Evolutionary conservation across 2,797 vertebrate species (phyloP).

Genomic region (Syngnathus acus): DNA sequence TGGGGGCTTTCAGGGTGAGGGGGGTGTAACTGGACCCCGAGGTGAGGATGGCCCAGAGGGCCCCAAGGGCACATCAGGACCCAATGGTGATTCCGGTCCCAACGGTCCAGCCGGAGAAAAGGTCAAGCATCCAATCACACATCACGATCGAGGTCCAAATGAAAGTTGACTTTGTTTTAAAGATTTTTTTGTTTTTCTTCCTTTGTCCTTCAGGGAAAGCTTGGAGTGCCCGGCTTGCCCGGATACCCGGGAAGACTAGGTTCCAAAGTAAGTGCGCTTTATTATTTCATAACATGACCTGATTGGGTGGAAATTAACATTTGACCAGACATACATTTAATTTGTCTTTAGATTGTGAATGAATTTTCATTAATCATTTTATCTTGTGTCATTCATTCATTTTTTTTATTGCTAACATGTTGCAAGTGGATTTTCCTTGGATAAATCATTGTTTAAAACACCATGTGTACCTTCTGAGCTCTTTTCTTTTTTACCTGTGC

Average conservation of each 20-base stretch:
- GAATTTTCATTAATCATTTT: neutral
- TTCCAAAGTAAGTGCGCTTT: slow-evolving; percentile 78
- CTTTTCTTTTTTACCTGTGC: slow-evolving; percentile 1
- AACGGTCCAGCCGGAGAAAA: slow-evolving; percentile 90
- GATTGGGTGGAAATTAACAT: neutral
- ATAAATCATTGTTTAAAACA: neutral
- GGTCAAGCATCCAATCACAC: slow-evolving; percentile 57
- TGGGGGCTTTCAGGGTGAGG: slow-evolving; percentile 59
- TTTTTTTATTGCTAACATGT: too few species aligned
- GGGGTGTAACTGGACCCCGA: slow-evolving; percentile 69
- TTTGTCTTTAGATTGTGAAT: neutral
- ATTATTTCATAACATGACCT: neutral
- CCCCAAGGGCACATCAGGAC: slow-evolving; percentile 90
- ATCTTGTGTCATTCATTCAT: too few species aligned
- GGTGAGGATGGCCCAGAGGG: slow-evolving; percentile 98
- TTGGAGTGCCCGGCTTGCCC: slow-evolving; percentile 93
- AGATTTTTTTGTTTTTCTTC: slow-evolving; percentile 10
- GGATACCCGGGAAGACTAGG: slow-evolving; percentile 97
- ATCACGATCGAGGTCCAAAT: slow-evolving; percentile 11
- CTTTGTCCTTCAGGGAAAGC: slow-evolving; percentile 79
- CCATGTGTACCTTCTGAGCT: neutral
- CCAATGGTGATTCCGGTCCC: slow-evolving; percentile 81
- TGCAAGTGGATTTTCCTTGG: neutral
- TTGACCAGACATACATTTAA: neutral
- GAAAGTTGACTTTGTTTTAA: slow-evolving; percentile 13